phyloP scores from a whole-genome alignment of 2,113 vertebrate genomes.

The Istiophorus platypterus region DNA sequence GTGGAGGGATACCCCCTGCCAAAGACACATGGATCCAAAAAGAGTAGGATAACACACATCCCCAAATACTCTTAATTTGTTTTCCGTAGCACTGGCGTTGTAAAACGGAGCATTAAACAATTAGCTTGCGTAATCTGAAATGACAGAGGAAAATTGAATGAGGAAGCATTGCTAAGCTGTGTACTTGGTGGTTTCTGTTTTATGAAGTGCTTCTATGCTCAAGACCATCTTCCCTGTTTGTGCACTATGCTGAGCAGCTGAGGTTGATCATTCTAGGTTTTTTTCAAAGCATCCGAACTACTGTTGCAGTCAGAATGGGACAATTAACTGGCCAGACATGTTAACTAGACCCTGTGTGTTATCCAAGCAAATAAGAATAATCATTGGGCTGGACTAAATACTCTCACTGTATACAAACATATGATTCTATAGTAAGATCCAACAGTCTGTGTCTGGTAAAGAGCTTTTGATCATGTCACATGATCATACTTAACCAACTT shows the following conservation, averaged over 20 bases:
- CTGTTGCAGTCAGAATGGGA: conserved; percentile 58
- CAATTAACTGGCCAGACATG: conserved; percentile 69
- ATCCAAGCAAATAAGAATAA: conserved; percentile 54
- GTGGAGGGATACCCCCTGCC: conserved; percentile 43
- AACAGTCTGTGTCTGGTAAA: conserved; percentile 22
- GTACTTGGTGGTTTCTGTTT: conserved; percentile 57
- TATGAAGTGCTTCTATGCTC: conserved; percentile 43
- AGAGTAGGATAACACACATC: conserved; percentile 10
- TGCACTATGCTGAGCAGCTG: conserved; percentile 44
- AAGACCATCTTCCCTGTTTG: conserved; percentile 53
- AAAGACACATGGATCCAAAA: conserved; percentile 32
- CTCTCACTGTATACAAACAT: conserved; percentile 49
- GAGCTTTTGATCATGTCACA: neutral
- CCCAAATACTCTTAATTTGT: conserved; percentile 29
- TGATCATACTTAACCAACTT: no score
- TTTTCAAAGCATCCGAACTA: conserved; percentile 34
- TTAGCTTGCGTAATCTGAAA: conserved; percentile 48
- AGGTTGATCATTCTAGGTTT: conserved; percentile 51
- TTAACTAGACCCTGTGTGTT: conserved; percentile 68
- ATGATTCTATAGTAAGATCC: conserved; percentile 30
- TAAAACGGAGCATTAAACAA: conserved; percentile 51
- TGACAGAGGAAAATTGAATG: conserved; percentile 47
- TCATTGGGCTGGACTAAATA: no score
- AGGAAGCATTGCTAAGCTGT: conserved; percentile 38
- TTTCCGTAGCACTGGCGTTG: conserved; percentile 41